These are phyloP conservation scores for Chaetodon trifascialis DNA, from an alignment of 2,113 vertebrate species.

Conservation along the genomic window DNA sequence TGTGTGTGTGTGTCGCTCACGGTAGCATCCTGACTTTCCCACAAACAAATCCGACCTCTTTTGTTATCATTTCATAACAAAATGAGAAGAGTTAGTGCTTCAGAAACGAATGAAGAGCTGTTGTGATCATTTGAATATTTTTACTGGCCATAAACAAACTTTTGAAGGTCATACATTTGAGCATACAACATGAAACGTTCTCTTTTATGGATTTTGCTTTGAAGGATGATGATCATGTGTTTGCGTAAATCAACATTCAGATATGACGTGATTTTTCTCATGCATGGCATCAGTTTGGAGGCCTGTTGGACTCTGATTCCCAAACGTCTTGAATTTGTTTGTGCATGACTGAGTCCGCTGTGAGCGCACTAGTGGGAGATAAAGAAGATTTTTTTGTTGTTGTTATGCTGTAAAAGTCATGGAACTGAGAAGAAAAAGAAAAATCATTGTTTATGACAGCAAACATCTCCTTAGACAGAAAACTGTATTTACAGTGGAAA, in stretches of 20 bases:
- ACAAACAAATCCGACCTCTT: slow-evolving; percentile 34
- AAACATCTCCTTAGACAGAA: slow-evolving; percentile 15
- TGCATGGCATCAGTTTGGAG: slow-evolving; percentile 69
- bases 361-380: slow-evolving; percentile 27
- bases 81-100: slow-evolving; percentile 34
- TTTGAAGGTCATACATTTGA: slow-evolving; percentile 26
- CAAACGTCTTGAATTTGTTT: slow-evolving; percentile 44
- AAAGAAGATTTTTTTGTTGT: slow-evolving; percentile 3
- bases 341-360: slow-evolving; percentile 70
- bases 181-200: slow-evolving; percentile 4
- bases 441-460: background rate
- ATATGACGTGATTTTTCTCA: slow-evolving; percentile 46
- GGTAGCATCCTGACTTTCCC: slow-evolving; percentile 9
- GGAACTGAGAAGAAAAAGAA: background rate
- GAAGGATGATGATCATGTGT: slow-evolving; percentile 46
- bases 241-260: slow-evolving; percentile 44
- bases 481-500: slow-evolving; percentile 1
- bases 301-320: slow-evolving; percentile 34
- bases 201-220: slow-evolving; percentile 11
- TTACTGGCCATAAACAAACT: slow-evolving; percentile 15
- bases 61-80: slow-evolving; percentile 27
- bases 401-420: slow-evolving; percentile 30
- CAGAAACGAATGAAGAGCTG: slow-evolving; percentile 9
- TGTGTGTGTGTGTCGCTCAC: slow-evolving; percentile 3
- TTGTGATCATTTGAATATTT: slow-evolving; percentile 29